phyloP scores from a whole-genome alignment of 2,888 invertebrate genomes.

The Thymelicus sylvestris region DNA sequence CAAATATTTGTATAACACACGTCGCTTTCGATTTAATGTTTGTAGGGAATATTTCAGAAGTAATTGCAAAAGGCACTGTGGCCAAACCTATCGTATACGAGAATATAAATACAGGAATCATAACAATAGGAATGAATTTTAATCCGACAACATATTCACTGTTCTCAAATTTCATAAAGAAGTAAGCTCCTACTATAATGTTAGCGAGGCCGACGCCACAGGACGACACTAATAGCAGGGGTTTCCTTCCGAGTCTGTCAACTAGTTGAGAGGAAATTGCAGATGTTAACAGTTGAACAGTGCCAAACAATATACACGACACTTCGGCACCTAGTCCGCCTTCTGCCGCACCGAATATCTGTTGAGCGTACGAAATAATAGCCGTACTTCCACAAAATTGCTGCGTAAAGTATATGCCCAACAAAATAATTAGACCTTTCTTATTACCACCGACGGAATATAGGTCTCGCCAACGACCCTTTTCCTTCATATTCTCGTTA shows the following conservation, averaged over 20 bases:
- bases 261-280: slow-evolving; percentile 84
- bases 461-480: slow-evolving; percentile 78
- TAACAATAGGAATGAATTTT: slow-evolving; percentile 84
- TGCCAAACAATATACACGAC: slow-evolving; percentile 81
- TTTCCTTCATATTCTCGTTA: slow-evolving; percentile 80
- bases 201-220: slow-evolving; percentile 81
- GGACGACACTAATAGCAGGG: slow-evolving; percentile 85
- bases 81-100: slow-evolving; percentile 86
- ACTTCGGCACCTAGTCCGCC: slow-evolving; percentile 72
- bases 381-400: slow-evolving; percentile 87
- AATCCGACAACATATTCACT: slow-evolving; percentile 73
- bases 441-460: slow-evolving; percentile 76
- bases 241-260: slow-evolving; percentile 86
- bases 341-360: slow-evolving; percentile 85
- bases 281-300: slow-evolving; percentile 82
- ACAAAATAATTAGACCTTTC: slow-evolving; percentile 84
- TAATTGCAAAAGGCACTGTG: slow-evolving; percentile 86
- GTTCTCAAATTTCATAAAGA: slow-evolving; percentile 78
- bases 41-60: slow-evolving; percentile 87
- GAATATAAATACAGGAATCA: slow-evolving; percentile 86
- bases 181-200: slow-evolving; percentile 82
- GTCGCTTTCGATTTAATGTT: slow-evolving; percentile 87
- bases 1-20: slow-evolving; percentile 86
- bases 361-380: slow-evolving; percentile 84
- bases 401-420: slow-evolving; percentile 85